These are phyloP conservation scores for Nematolebias whitei DNA, from an alignment of 2,113 vertebrate genomes.

Conservation along the genomic window DNA sequence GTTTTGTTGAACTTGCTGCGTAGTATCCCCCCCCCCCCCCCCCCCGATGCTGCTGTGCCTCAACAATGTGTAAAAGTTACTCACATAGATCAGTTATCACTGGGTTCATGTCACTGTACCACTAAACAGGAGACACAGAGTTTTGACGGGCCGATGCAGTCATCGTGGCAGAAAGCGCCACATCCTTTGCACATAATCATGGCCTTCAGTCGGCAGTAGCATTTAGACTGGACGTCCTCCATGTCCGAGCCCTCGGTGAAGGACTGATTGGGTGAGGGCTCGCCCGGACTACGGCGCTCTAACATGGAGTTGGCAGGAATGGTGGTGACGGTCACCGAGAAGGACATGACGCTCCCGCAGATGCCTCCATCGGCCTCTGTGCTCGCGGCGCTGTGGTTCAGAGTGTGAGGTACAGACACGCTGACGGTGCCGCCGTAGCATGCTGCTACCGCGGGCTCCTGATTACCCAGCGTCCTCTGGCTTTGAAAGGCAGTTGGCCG, in stretches of 20 bases:
- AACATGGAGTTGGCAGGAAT: constrained; percentile 85
- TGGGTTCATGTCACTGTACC: constrained; percentile 83
- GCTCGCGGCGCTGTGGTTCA: constrained; percentile 73
- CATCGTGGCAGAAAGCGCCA: constrained; percentile 96
- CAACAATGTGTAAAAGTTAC: not conserved
- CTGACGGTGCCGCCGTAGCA: constrained; percentile 91
- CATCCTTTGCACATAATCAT: constrained; percentile 99
- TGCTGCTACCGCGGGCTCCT: constrained; percentile 72
- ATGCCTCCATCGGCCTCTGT: constrained; percentile 55
- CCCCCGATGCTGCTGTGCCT: constrained; percentile 15
- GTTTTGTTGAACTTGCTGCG: no score
- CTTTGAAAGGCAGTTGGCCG: constrained; percentile 66
- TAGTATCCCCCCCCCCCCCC: no score
- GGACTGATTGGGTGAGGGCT: constrained; percentile 84
- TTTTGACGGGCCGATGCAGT: constrained; percentile 97
- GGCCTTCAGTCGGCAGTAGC: constrained; percentile 97
- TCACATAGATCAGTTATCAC: not conserved
- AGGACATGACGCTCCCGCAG: constrained; percentile 92
- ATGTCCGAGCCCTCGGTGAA: constrained; percentile 83
- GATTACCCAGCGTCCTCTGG: constrained; percentile 77
- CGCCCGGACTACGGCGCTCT: constrained; percentile 73
- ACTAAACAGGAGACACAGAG: constrained; percentile 98
- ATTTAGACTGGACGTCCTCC: constrained; percentile 91
- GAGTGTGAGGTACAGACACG: constrained; percentile 85
- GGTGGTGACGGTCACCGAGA: constrained; percentile 96